Evolutionary conservation across 1,140 invertebrate species (phyloP), one percentile per base, ranked within the genome.

Genomic region (Platorchestia sp.): DNA sequence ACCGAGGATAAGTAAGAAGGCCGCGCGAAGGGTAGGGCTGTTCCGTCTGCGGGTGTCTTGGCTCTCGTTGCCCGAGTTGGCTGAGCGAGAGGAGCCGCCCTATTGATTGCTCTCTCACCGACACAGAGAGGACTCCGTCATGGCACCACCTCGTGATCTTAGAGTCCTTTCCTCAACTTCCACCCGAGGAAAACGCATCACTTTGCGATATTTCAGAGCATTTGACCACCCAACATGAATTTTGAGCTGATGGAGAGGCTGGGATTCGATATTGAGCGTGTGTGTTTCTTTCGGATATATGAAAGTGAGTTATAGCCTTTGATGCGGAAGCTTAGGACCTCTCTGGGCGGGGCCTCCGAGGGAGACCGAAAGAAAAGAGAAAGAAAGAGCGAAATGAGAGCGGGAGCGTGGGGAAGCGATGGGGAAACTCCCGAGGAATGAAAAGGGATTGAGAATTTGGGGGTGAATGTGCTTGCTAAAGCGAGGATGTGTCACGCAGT

Each of bases 401-500:
- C 7, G 91, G 44, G 91, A 93, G n/a, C 41, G 45, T 6, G 91
- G 44, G 44, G 91, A 93, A 44, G 43, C 36, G 40, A 47, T n/a
- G 45, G 45, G 43, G 43, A 45, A 45, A 93, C 36, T 93, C 44
- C 44, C 3, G 91, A 93, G 91, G 91, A 93, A 45, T 44, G 45
- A 44, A 47, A n/a, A 47, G 45, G 91, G 45, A 14, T 93, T 40
- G 91, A 44, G 91, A 44, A 93, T 93, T 45, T 45, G 43, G 91
- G 45, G 91, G 91, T 45, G 40, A 93, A 47, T 93, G 91, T 93
- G 91, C 91, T 93, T 93, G 91, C 91, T 93, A n/a, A 40, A 89
- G 87, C 3, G 87, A 36, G 87, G 87, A 75, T 10, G 36, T 36
- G 59, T 75, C 59, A 75, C 36, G 59, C 59, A 75, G 59, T 36